phyloP scores from a whole-genome alignment of 2,113 vertebrate genomes.

The Apus apus region DNA sequence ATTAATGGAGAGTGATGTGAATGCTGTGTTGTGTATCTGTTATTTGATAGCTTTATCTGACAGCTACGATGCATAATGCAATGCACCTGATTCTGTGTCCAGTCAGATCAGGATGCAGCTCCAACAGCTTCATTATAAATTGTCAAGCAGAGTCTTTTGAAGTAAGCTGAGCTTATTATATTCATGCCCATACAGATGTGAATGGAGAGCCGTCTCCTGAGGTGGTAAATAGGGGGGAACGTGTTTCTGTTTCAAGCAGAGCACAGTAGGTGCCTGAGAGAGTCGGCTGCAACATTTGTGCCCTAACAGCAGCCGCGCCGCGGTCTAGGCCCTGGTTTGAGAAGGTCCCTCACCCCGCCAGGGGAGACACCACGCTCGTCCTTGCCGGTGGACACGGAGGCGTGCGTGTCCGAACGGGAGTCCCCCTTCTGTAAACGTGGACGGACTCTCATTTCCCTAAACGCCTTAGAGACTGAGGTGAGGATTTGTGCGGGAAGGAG shows the following conservation, averaged over 20 bases:
- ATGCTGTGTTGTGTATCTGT: neutral
- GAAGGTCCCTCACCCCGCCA: no score
- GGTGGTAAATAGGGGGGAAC: neutral
- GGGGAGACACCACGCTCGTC: neutral
- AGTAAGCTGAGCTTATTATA: neutral
- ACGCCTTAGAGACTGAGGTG: fast-evolving
- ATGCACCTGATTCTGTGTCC: no score
- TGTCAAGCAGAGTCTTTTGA: neutral
- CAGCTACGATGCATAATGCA: neutral
- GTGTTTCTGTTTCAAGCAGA: neutral
- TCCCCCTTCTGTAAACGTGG: fast-evolving
- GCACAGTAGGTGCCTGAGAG: neutral
- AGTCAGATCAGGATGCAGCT: neutral
- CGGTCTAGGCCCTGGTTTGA: fast-evolving
- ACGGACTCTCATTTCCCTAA: fast-evolving
- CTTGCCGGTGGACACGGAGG: neutral
- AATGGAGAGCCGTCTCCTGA: neutral
- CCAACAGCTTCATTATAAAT: neutral
- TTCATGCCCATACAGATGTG: fast-evolving
- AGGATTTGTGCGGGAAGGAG: neutral
- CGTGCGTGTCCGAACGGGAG: fast-evolving
- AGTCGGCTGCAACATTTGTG: neutral
- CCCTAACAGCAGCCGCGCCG: neutral
- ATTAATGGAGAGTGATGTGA: neutral
- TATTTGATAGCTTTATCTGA: neutral